Evolutionary conservation across 1,140 invertebrate species (phyloP), one percentile per base, ranked within the genome.

Genomic region (Octopus sinensis): DNA sequence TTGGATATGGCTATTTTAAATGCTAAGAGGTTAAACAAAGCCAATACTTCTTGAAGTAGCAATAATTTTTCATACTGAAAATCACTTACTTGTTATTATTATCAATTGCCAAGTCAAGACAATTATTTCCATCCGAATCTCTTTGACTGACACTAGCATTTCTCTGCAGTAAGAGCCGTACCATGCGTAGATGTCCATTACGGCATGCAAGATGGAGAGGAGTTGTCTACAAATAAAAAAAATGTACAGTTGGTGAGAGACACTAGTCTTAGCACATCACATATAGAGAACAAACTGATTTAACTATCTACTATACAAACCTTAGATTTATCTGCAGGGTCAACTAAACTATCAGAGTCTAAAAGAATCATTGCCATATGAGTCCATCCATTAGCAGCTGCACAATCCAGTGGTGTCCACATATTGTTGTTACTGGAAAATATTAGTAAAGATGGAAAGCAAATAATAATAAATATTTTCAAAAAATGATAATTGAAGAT

Each of bases 381-480:
- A 12, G 88, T 85, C 88, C 89, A 90, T 9, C 92, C 92, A 78
- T 89, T 90, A 12, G 90, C 87, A 17, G 92, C 91, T 52, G 92
- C 92, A 87, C 91, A 91, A 86, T 92, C 91, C 13, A 92, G 87
- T 62, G 92, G 89, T 6, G 92, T 92, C 92, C 91, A 92, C 53
- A 90, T 81, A 51, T 89, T 89, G 76, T 87, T 89, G 85, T 92
- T 92, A 62, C 91, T 91, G 76, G 73, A 79, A 80, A 52, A 77
- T 43, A 43, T 43, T 43, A 2, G 30, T 2, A 43, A 43, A 43
- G 30, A 43, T 43, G 30, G 30, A 43, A 43, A 43, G 30, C 30
- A 43, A 43, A 43, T 43, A 43, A 43, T 43, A 43, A 43, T 43
- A 43, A 43, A 0, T n/a, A n/a, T n/a, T n/a, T n/a, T n/a, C n/a